Conservation (phyloP, 2,797 vertebrate species). For the Tragopan temminckii region DNA sequence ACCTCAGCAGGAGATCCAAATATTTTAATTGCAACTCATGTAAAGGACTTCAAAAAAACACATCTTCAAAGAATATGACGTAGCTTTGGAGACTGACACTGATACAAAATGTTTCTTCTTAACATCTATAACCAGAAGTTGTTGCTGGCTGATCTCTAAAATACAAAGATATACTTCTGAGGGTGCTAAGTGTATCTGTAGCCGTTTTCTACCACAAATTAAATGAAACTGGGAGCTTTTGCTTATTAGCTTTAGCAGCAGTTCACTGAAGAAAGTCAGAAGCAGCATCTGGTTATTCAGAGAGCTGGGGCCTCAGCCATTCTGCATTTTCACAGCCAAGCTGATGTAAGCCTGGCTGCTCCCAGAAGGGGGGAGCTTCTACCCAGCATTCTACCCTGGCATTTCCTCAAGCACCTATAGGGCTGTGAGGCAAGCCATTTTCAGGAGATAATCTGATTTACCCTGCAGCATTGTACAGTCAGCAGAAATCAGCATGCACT, state of each 20-base stretch:
- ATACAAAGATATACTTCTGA: neutral
- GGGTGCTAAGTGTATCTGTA: neutral
- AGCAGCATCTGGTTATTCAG: neutral
- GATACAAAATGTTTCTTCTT: neutral
- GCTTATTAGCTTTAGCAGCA: neutral
- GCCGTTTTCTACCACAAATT: neutral
- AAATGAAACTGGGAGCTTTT: neutral
- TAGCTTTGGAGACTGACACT: neutral
- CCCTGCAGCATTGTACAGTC: neutral
- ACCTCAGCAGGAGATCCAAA: neutral
- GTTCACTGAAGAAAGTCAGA: neutral
- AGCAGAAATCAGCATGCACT: neutral
- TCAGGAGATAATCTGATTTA: neutral
- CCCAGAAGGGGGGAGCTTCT: neutral
- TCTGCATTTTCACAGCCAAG: neutral
- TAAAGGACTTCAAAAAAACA: neutral
- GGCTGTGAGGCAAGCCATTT: rapidly evolving
- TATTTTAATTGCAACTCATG: neutral
- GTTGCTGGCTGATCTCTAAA: neutral
- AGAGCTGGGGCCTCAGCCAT: neutral
- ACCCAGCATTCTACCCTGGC: neutral
- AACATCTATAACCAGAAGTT: neutral
- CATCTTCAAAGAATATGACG: neutral
- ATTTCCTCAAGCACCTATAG: neutral
- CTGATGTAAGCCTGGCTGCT: neutral